Base-by-base conservation (phyloP, 2,113 vertebrate genomes). In the Dipodomys stephensi region DNA sequence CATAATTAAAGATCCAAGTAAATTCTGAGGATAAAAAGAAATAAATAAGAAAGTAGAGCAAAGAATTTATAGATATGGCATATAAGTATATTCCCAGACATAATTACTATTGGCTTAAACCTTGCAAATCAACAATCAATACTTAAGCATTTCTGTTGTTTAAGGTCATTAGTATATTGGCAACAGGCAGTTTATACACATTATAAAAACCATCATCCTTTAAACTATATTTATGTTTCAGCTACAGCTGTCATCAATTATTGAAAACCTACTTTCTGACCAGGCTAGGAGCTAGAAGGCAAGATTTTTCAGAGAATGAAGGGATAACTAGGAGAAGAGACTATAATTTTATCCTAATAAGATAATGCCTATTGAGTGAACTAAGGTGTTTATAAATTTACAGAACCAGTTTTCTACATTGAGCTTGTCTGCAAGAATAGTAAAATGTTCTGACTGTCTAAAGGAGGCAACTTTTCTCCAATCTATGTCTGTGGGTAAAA, bases 401-500 rank as follows among this genome's bases (percentile, higher is more conserved):
- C 35, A 28, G 84, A 87, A 92, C 86, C 90, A 0, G 71, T 92
- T 92, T 96, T 85, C 95, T 83, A 71, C 88, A 88, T 91, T 93
- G 90, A 83, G 39, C 77, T 73, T 81, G 76, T 88, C 53, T 62
- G 87, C 94, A 60, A 93, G 71, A 88, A 88, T 0, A 94, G 85
- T 94, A 92, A 97, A 97, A 97, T 89, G n/a, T 5, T 96, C 94
- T 85, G 81, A 88, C 76, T 93, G 78, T 68, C 62, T 94, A 81
- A 83, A 96, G 87, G 89, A 96, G 86, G 60, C 30, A 57, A 95
- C 89, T 93, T 89, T 76, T 89, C 62, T 77, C 92, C 87, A 71
- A 95, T 92, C 87, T 91, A 90, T 77, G 77, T 88, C 94, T 79
- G 83, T 93, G 95, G 94, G 95, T 92, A 94, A 97, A 98, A 98